Conservation (phyloP, 1,140 invertebrate genomes). For the Monomorium pharaonis region DNA sequence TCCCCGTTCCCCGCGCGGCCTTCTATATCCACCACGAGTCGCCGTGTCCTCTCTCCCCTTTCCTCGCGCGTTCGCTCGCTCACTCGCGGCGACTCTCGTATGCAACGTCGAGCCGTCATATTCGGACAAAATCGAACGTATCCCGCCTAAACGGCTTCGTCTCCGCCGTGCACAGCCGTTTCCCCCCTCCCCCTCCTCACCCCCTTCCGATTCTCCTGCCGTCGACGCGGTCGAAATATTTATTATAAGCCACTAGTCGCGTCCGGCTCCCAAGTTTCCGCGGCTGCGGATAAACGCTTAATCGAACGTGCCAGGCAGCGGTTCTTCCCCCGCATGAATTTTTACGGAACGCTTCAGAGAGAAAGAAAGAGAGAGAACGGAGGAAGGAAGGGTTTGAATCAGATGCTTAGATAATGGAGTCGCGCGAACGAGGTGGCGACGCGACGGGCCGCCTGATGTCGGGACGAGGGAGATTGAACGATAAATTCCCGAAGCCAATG, state of each 20-base stretch:
- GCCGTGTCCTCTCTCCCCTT: slow-evolving; percentile 28
- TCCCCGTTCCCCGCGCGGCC: not conserved
- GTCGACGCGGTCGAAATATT: slow-evolving; percentile 55
- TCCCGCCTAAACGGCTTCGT: slow-evolving; percentile 70
- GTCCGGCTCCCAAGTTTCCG: not conserved
- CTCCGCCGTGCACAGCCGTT: slow-evolving; percentile 19
- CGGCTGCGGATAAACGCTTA: not conserved
- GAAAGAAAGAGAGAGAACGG: too few relatives aligned
- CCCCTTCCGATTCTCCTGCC: not conserved
- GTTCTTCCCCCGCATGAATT: not conserved
- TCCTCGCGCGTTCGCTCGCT: slow-evolving; percentile 24
- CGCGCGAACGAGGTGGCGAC: not conserved
- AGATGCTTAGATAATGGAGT: not conserved
- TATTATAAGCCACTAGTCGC: slow-evolving; percentile 58
- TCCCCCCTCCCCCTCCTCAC: not conserved
- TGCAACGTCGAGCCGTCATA: slow-evolving; percentile 73
- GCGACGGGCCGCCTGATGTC: not conserved
- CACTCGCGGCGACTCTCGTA: slow-evolving; percentile 32
- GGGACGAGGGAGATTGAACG: not conserved
- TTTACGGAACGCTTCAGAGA: not conserved
- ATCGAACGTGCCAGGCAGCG: not conserved
- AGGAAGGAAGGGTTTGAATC: not conserved
- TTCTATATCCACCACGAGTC: slow-evolving; percentile 14
- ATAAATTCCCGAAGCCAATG: not conserved
- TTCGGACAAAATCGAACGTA: slow-evolving; percentile 75